Percentiles rank a stretch among this genome's conserved stretches.
Evolutionary conservation across 2,888 invertebrate genomes (phyloP).

Genomic region (Tricholauxania praeusta): DNA sequence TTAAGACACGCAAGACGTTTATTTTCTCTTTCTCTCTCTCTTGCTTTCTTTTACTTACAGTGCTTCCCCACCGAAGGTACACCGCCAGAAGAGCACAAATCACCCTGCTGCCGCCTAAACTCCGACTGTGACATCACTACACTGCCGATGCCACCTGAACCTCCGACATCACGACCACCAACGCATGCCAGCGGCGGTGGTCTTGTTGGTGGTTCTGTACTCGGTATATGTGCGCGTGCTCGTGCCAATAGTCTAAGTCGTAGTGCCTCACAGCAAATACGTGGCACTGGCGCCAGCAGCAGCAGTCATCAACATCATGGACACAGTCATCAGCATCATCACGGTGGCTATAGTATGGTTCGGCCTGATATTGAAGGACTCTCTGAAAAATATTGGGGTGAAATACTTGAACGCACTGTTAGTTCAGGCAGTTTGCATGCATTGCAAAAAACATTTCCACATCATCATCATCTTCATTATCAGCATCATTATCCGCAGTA

Average conservation of each 20-base stretch:
- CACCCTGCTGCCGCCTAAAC: constrained; percentile 63
- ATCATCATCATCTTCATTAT: constrained; percentile 55
- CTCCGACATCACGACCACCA: constrained; percentile 64
- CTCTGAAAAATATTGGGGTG: constrained; percentile 81
- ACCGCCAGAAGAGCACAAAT: constrained; percentile 65
- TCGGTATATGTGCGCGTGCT: constrained; percentile 61
- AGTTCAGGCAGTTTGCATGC: constrained; percentile 82
- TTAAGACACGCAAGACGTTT: neutral
- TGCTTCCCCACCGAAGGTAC: constrained; percentile 63
- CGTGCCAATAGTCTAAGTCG: constrained; percentile 61
- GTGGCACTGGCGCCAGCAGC: constrained; percentile 43
- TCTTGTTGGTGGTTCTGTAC: constrained; percentile 55
- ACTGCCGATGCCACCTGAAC: constrained; percentile 66
- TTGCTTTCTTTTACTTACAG: constrained; percentile 48
- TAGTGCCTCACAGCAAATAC: constrained; percentile 58
- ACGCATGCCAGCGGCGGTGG: constrained; percentile 46
- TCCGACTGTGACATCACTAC: constrained; percentile 68
- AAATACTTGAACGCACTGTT: constrained; percentile 82
- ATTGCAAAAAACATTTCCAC: constrained; percentile 69
- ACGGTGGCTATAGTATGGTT: constrained; percentile 49
- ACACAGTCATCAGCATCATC: constrained; percentile 44
- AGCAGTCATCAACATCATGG: constrained; percentile 48
- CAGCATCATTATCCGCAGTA: constrained; percentile 49
- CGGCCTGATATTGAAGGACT: constrained; percentile 75
- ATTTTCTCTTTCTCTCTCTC: constrained; percentile 12